Conservation (phyloP, 1,140 invertebrate species). For the Drosophila micromelanica region DNA sequence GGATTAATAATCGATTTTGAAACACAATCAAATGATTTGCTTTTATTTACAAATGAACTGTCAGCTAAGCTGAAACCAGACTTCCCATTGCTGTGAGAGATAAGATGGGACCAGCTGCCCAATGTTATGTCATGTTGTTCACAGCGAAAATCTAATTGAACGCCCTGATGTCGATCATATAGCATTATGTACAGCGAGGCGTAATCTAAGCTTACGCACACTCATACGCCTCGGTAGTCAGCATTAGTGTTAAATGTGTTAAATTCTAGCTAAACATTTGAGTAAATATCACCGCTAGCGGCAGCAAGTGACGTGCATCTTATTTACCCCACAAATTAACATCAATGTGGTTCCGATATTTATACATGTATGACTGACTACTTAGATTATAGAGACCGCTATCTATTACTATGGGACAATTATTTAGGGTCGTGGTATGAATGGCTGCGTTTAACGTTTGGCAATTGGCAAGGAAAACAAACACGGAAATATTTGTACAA, state of each 20-base stretch:
- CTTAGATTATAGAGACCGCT: neutral
- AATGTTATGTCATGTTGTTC: slow-evolving; percentile 10
- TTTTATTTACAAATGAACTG: neutral
- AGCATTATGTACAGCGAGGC: slow-evolving; percentile 14
- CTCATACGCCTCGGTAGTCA: slow-evolving; percentile 41
- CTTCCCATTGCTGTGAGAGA: slow-evolving; percentile 24
- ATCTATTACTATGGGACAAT: neutral
- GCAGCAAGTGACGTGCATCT: slow-evolving; percentile 55
- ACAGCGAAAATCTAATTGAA: slow-evolving; percentile 2
- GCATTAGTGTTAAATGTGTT: slow-evolving; percentile 16
- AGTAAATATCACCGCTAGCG: slow-evolving; percentile 49
- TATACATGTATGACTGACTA: neutral
- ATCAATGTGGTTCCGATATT: slow-evolving; percentile 39
- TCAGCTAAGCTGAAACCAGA: slow-evolving; percentile 3
- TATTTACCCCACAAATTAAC: slow-evolving; percentile 68
- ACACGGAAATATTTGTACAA: slow-evolving; percentile 66
- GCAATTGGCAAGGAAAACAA: slow-evolving; percentile 35
- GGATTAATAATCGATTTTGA: neutral
- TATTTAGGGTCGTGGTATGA: neutral
- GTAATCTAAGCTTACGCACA: slow-evolving; percentile 31
- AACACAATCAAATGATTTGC: neutral
- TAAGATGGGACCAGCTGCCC: slow-evolving; percentile 25
- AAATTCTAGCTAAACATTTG: slow-evolving; percentile 67
- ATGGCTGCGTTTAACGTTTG: slow-evolving; percentile 16
- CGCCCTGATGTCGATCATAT: slow-evolving; percentile 16